Conservation (phyloP, 2,888 invertebrate genomes). For the Ypsolopha scabrella region DNA sequence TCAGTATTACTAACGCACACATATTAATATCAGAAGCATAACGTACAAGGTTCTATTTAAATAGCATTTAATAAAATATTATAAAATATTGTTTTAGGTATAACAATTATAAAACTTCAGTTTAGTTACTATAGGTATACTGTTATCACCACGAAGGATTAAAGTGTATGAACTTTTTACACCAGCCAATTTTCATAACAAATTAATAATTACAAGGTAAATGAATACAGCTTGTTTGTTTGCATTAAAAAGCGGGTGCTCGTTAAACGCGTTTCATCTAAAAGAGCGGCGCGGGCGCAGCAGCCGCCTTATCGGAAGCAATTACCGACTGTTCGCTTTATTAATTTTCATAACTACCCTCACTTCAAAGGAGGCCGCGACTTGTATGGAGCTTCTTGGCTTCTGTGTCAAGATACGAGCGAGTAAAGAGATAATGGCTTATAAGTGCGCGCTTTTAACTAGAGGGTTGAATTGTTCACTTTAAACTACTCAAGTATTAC, state of each 20-base stretch:
- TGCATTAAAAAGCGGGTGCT: constrained; percentile 8
- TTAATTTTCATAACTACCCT: constrained; percentile 69
- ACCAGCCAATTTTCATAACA: too few species aligned
- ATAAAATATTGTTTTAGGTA: too few species aligned
- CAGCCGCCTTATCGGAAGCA: constrained; percentile 60
- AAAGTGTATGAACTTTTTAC: too few species aligned
- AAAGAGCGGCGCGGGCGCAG: constrained; percentile 26
- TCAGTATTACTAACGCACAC: too few species aligned
- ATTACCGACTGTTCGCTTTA: constrained; percentile 63
- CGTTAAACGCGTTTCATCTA: constrained; percentile 16
- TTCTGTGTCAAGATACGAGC: neutral
- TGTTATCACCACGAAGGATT: too few species aligned
- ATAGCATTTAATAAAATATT: too few species aligned
- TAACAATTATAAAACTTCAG: too few species aligned
- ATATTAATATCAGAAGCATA: too few species aligned
- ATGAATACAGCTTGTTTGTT: constrained; percentile 27
- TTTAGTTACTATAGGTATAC: too few species aligned
- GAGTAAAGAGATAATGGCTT: neutral
- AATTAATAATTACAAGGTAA: too few species aligned
- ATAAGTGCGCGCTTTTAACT: neutral
- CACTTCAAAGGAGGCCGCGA: constrained; percentile 57
- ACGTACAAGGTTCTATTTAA: too few species aligned
- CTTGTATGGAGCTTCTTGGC: constrained; percentile 25
- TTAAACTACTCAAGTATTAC: too few species aligned
- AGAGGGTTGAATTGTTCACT: neutral